These are phyloP conservation scores for Orchesellides sinensis DNA, from an alignment of 2,888 invertebrate genomes.

Conservation along the genomic window DNA sequence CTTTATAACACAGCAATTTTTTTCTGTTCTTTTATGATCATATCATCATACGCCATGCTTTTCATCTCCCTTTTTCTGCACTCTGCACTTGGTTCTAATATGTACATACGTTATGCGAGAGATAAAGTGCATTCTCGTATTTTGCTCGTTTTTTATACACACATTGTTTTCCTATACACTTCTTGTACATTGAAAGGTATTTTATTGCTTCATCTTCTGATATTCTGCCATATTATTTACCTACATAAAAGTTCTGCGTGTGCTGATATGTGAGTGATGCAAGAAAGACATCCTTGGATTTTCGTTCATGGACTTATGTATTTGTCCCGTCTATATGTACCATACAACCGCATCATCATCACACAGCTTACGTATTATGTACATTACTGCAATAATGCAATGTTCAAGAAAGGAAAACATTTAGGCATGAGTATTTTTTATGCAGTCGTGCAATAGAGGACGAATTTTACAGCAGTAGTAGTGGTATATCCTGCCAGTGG, in stretches of 20 bases:
- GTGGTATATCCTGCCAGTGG: too few relatives aligned
- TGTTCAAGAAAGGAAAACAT: neutral
- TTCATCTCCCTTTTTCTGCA: constrained; percentile 3
- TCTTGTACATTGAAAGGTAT: constrained; percentile 1
- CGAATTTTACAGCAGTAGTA: neutral
- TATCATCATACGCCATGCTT: neutral
- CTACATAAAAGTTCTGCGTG: neutral
- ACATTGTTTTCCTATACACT: neutral
- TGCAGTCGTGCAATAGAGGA: constrained; percentile 21
- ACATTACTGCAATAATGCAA: constrained; percentile 5
- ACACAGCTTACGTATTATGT: neutral
- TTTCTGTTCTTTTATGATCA: neutral
- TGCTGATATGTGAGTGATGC: neutral
- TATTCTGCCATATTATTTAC: neutral
- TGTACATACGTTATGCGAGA: constrained; percentile 2
- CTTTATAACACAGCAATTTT: constrained; percentile 12
- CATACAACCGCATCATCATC: neutral
- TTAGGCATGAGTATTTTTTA: neutral
- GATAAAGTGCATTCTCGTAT: constrained; percentile 21
- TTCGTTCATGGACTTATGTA: constrained; percentile 43
- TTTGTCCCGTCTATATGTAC: constrained; percentile 17
- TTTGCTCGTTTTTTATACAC: neutral
- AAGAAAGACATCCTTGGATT: constrained; percentile 44
- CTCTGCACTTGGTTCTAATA: neutral
- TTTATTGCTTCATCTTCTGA: constrained; percentile 4